A percentile compares a stretch with the other conserved stretches of the same genome.
Conservation (phyloP, 2,888 invertebrate species). For the Hirtodrosophila alboralis region DNA sequence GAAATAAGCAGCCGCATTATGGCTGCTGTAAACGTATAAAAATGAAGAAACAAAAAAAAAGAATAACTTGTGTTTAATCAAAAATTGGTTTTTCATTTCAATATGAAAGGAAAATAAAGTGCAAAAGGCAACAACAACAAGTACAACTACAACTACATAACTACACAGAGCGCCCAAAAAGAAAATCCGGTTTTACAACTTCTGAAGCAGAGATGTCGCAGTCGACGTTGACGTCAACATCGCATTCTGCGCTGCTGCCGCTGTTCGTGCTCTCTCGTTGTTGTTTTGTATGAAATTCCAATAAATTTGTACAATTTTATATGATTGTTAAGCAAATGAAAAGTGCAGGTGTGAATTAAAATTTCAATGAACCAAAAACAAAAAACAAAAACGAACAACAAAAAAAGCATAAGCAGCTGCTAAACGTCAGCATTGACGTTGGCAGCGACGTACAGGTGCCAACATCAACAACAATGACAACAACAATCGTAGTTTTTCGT, state of each 20-base stretch:
- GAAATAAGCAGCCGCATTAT: constrained; percentile 15
- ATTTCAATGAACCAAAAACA: constrained; percentile 47
- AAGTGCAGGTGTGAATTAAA: constrained; percentile 60
- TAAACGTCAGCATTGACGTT: constrained; percentile 52
- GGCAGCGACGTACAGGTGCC: constrained; percentile 46
- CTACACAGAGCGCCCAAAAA: constrained; percentile 65
- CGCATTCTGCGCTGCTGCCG: constrained; percentile 43
- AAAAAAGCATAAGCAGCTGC: constrained; percentile 42
- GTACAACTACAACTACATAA: constrained; percentile 39
- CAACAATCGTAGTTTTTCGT: constrained; percentile 28
- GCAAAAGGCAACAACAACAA: constrained; percentile 70
- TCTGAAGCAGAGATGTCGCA: constrained; percentile 35
- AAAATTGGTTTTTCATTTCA: constrained; percentile 57
- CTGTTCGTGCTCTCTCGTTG: constrained; percentile 19
- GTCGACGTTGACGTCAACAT: constrained; percentile 19
- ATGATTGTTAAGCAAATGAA: constrained; percentile 16
- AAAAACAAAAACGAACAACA: constrained; percentile 18
- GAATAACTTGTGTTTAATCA: constrained; percentile 35
- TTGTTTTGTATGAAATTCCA: constrained; percentile 42
- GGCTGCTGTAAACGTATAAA: constrained; percentile 21
- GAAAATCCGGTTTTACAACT: constrained; percentile 81
- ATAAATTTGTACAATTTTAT: constrained; percentile 34
- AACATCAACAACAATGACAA: constrained; percentile 23
- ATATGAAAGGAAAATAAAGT: constrained; percentile 65
- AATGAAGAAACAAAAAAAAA: constrained; percentile 13